Evolutionary conservation across 1,140 invertebrate genomes (phyloP).

Genomic region (Callitettix versicolor): DNA sequence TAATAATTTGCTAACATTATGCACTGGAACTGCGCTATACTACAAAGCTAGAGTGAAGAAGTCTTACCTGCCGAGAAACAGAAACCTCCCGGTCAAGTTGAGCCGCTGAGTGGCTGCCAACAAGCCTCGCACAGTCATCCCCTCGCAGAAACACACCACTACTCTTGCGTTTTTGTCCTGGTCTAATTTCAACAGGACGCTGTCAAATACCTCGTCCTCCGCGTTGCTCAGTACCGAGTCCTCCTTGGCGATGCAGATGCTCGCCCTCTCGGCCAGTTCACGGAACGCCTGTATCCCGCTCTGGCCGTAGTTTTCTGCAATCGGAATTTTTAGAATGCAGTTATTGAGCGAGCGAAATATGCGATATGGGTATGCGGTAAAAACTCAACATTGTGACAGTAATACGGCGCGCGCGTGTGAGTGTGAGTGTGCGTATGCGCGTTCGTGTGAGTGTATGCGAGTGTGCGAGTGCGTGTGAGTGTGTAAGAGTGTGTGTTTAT

Average conservation of each 20-base stretch:
- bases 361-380: no score
- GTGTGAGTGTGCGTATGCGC: no score
- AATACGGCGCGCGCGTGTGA: no score
- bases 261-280: conserved; percentile 49
- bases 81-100: conserved; percentile 43
- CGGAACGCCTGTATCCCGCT: conserved; percentile 69
- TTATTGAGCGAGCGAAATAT: no score
- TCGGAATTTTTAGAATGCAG: no score
- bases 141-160: conserved; percentile 78
- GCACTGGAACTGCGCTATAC: no score
- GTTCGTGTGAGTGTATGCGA: no score
- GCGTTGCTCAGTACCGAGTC: conserved; percentile 54
- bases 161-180: conserved; percentile 50
- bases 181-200: conserved; percentile 44
- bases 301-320: conserved; percentile 71
- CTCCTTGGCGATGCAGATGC: conserved; percentile 62
- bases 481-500: no score
- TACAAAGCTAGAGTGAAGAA: no score
- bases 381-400: no score
- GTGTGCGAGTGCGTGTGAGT: no score
- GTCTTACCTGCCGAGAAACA: conserved; percentile 40
- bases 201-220: conserved; percentile 47
- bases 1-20: no score
- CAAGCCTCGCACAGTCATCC: conserved; percentile 52
- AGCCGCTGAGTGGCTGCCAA: conserved; percentile 42